Evolutionary conservation across 2,888 invertebrate genomes (phyloP).

Genomic region (Drosophila monieri): DNA sequence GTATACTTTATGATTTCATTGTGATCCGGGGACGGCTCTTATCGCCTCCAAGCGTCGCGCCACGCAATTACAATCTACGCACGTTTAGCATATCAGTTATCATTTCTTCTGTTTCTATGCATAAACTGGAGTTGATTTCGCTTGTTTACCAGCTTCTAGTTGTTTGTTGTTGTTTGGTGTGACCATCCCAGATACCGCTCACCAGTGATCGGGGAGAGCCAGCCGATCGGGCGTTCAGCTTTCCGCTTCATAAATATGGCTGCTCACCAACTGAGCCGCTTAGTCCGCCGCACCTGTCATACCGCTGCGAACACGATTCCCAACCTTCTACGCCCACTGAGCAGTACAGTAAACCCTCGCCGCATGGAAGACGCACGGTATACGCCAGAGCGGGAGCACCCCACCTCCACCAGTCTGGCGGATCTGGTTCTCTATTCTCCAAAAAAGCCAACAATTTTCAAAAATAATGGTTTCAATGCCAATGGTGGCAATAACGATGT

Average conservation of each 20-base stretch:
- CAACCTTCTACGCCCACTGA: slow-evolving; percentile 12
- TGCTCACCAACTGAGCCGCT: slow-evolving; percentile 30
- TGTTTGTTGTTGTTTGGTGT: not conserved
- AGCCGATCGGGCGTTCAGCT: not conserved
- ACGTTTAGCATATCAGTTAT: not conserved
- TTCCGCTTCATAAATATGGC: slow-evolving; percentile 41
- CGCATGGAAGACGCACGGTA: slow-evolving; percentile 27
- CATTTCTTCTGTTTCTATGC: not conserved
- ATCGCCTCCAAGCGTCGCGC: not conserved
- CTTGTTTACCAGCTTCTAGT: slow-evolving; percentile 7
- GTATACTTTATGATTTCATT: not conserved
- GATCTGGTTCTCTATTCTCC: slow-evolving; percentile 25
- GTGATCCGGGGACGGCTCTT: not conserved
- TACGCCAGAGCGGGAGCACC: not conserved
- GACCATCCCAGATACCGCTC: slow-evolving; percentile 2
- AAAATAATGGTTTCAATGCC: not conserved
- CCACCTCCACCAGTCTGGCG: slow-evolving; percentile 14
- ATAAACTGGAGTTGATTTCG: not conserved
- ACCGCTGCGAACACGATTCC: slow-evolving; percentile 2
- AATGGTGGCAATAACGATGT: slow-evolving; percentile 6
- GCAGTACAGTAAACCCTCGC: slow-evolving; percentile 1
- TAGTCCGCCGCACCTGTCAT: slow-evolving; percentile 40
- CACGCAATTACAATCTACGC: slow-evolving; percentile 7
- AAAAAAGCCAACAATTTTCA: not conserved
- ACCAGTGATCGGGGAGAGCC: slow-evolving; percentile 4